Evolutionary conservation across 2,888 invertebrate species (phyloP).

Genomic region (Punctoribates punctum): DNA sequence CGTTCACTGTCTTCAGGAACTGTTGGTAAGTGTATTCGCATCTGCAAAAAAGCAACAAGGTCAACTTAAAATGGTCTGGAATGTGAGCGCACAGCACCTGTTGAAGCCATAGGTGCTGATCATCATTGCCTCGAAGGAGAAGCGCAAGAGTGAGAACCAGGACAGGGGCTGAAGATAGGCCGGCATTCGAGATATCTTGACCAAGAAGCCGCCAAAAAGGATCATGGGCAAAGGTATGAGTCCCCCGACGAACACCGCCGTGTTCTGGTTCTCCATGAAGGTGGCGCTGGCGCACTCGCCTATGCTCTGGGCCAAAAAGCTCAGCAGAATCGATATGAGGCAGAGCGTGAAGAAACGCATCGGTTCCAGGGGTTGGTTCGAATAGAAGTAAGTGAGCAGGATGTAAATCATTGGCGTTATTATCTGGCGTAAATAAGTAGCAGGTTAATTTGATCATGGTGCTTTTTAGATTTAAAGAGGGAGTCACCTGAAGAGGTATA

Average conservation of each 20-base stretch:
- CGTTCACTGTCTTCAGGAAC: conserved; percentile 16
- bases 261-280: conserved; percentile 34
- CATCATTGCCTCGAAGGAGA: conserved; percentile 37
- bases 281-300: conserved; percentile 29
- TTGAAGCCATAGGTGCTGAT: conserved; percentile 33
- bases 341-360: neutral
- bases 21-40: conserved; percentile 22
- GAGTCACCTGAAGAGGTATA: conserved; percentile 38
- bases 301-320: conserved; percentile 29
- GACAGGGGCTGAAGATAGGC: conserved; percentile 22
- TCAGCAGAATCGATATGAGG: conserved; percentile 25
- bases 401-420: conserved; percentile 25
- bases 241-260: conserved; percentile 34
- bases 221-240: conserved; percentile 35
- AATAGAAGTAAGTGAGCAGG: neutral
- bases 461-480: neutral
- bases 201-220: conserved; percentile 39
- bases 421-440: neutral
- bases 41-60: neutral
- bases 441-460: neutral
- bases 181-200: conserved; percentile 37
- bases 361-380: conserved; percentile 8
- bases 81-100: too few species aligned
- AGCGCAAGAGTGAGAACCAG: conserved; percentile 39
- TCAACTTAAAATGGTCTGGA: neutral